Evolutionary conservation across 2,113 vertebrate genomes (phyloP), one percentile per base, ranked within the genome.

Genomic region (Macquaria australasica): DNA sequence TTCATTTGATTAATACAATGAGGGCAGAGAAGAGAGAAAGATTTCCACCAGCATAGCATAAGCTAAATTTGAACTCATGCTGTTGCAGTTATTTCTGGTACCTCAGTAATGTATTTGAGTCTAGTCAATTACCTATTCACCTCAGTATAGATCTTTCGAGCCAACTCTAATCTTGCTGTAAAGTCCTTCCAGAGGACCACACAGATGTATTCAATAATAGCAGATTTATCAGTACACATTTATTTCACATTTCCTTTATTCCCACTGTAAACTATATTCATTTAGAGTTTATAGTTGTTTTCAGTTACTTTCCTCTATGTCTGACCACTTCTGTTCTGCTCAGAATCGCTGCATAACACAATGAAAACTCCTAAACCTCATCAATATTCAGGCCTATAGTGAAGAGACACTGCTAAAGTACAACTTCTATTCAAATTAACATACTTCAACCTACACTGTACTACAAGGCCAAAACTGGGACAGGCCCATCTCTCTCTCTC

Each of bases 381-480:
- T 89, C 78, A 86, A 81, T 88, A 90, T 82, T 84, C 83, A 82
- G 68, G 69, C 16, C 77, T 82, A 64, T 56, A 73, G 82, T 85
- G 34, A 89, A 88, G 68, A 81, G 77, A 81, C 45, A 70, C 51
- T 39, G 48, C 37, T 75, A n/a, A 58, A 79, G 74, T 77, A 79
- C 39, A 87, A 83, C 66, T 86, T 79, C 71, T 70, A 83, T 90
- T 92, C 66, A 89, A 88, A 88, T 85, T 59, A 89, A 90, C 73
- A 73, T 81, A 82, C 84, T 92, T 90, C 81, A 89, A 80, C 71
- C 45, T 78, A 77, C 72, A 88, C 73, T 55, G 66, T 75, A 84
- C 78, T 84, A 83, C 77, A 86, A 71, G 82, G 74, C 78, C 84
- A 87, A 79, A 94, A 88, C 85, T 92, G 90, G 92, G 92, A 87